These are phyloP conservation scores for Latrodectus hesperus DNA, from an alignment of 2,888 invertebrate species.

Conservation along the genomic window DNA sequence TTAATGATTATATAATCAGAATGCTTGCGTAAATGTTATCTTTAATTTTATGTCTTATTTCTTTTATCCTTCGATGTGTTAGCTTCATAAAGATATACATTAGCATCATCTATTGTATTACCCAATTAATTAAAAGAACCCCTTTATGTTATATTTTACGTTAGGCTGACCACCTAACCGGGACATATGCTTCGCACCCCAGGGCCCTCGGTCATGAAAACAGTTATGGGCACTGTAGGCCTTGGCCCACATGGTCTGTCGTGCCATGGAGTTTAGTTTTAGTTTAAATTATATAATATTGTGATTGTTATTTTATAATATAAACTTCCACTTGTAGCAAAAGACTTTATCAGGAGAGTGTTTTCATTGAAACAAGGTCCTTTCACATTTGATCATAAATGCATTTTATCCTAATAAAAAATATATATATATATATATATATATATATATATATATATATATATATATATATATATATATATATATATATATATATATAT, in stretches of 20 bases:
- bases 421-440: background rate
- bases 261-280: no score
- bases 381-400: slow-evolving; percentile 31
- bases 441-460: no score
- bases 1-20: background rate
- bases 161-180: no score
- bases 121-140: slow-evolving; percentile 23
- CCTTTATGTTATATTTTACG: background rate
- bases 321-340: no score
- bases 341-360: background rate
- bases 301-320: no score
- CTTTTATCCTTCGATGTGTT: background rate
- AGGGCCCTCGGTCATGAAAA: no score
- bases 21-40: background rate
- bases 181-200: no score
- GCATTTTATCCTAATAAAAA: slow-evolving; percentile 24
- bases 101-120: slow-evolving; percentile 9
- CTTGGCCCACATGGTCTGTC: no score
- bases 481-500: no score
- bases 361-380: slow-evolving; percentile 12
- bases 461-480: no score
- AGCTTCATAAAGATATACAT: slow-evolving; percentile 7
- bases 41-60: slow-evolving; percentile 16
- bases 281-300: no score
- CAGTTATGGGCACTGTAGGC: no score